A percentile compares a stretch with the other conserved stretches of the same genome.
Conservation (phyloP, 2,888 invertebrate species). For the Papilio demoleus region DNA sequence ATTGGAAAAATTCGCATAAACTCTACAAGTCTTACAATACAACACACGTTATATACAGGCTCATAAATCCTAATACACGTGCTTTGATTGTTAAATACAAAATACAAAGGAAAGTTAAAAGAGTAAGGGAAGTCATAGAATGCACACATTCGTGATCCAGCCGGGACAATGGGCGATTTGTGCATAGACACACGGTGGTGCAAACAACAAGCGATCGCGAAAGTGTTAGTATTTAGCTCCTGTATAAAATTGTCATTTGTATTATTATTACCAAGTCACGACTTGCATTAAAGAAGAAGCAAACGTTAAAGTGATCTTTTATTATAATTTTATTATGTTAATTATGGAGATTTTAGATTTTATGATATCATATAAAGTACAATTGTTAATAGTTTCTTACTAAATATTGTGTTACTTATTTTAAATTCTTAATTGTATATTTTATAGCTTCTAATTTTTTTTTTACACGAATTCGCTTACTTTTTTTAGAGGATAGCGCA, state of each 20-base stretch:
- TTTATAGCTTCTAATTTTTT: no score
- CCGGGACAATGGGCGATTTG: conserved; percentile 75
- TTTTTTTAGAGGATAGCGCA: no score
- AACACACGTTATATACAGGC: no score
- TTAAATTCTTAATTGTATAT: no score
- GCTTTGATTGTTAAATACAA: conserved; percentile 48
- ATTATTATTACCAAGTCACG: conserved; percentile 34
- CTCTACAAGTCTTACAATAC: no score
- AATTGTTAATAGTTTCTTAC: no score
- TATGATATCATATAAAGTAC: no score
- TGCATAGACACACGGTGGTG: conserved; percentile 60
- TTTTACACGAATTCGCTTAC: no score
- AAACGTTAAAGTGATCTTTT: background rate
- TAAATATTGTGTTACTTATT: no score
- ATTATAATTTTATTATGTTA: background rate
- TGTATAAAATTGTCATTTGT: conserved; percentile 40
- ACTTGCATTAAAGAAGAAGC: conserved; percentile 26
- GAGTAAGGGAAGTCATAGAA: conserved; percentile 47
- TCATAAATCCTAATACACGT: conserved; percentile 2
- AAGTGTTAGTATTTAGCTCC: conserved; percentile 21
- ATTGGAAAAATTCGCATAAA: background rate
- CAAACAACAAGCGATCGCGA: conserved; percentile 48
- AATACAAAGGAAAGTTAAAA: conserved; percentile 50
- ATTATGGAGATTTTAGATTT: background rate
- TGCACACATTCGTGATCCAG: conserved; percentile 73